A percentile compares a stretch with the other conserved stretches of the same genome.
Evolutionary conservation across 2,888 invertebrate species (phyloP).

Genomic region (Athetis lepigone): DNA sequence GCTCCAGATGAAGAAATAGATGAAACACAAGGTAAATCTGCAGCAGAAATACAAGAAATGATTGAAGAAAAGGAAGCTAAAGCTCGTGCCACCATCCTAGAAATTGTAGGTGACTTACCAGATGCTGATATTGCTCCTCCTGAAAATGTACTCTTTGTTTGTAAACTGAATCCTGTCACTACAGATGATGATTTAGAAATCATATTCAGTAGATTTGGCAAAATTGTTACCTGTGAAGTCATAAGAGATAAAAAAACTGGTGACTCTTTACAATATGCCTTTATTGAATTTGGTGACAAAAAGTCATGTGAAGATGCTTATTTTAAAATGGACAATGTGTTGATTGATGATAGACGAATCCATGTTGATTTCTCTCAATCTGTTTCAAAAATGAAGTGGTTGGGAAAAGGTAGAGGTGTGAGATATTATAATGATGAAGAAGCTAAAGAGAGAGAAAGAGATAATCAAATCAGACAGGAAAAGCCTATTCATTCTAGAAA

Average conservation of each 20-base stretch:
- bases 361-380: slow-evolving; percentile 99
- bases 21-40: slow-evolving; percentile 96
- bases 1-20: slow-evolving; percentile 98
- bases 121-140: slow-evolving; percentile 99
- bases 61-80: slow-evolving; percentile 97
- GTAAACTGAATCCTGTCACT: slow-evolving; percentile 99
- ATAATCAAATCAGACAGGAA: slow-evolving; percentile 58
- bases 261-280: slow-evolving; percentile 99
- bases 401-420: slow-evolving; percentile 96
- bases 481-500: slow-evolving; percentile 62
- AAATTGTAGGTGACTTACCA: slow-evolving; percentile 99
- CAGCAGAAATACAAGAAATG: slow-evolving; percentile 96
- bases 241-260: slow-evolving; percentile 97
- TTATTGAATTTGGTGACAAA: slow-evolving; percentile 98
- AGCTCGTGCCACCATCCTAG: slow-evolving; percentile 98
- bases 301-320: slow-evolving; percentile 99
- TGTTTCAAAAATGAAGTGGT: slow-evolving; percentile 98
- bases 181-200: slow-evolving; percentile 99
- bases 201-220: slow-evolving; percentile 99
- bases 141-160: slow-evolving; percentile 99
- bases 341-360: slow-evolving; percentile 99
- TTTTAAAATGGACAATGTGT: slow-evolving; percentile 99
- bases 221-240: slow-evolving; percentile 98
- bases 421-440: slow-evolving; percentile 87
- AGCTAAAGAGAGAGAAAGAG: slow-evolving; percentile 52